Base-by-base conservation (phyloP, 1,140 invertebrate species). In the Heliothis virescens region DNA sequence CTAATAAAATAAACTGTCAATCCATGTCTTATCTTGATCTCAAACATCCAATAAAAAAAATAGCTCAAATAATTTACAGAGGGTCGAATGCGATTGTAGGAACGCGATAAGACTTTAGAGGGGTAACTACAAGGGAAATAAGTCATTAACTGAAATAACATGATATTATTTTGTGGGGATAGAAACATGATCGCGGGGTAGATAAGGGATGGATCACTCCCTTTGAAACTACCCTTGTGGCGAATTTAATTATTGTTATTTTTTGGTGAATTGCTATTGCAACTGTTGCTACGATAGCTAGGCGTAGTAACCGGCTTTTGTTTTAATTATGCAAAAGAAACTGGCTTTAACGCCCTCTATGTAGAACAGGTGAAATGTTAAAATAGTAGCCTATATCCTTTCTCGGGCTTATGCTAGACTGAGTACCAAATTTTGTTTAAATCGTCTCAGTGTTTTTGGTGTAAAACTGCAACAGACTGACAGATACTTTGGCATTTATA, bases 141-240 rank as follows among this genome's bases (percentile, higher is more conserved):
- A 91, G 89, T 92, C 89, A 91, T 91, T 91, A 92, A 90, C 90
- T 89, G 87, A 87, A 88, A 89, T 87, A 89, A 85, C 83, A 79
- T 67, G 63, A 83, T 92, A 90, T 90, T 87, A 83, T 83, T 82
- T 76, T 79, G 79, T 76, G 82, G 87, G 86, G 86, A 89, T 89
- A 89, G 57, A 55, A 80, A 86, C 85, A 87, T 87, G 90, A 91
- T 91, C 84, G 79, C 69, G 65, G 60, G 50, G 48, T 55, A 13
- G 87, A 89, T 89, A 90, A 83, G 84, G 85, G 82, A 55, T 13
- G 16, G 21, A 78, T 65, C 62, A 77, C 26, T 15, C 29, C 60
- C 60, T 34, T 47, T 65, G 4, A 63, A 63, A 63, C 69, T 57
- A 48, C 63, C 75, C 75, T 69, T 78, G 74, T 34, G 26, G 74